Evolutionary conservation across 2,888 invertebrate genomes (phyloP).

Genomic region (Microplitis deprimator): DNA sequence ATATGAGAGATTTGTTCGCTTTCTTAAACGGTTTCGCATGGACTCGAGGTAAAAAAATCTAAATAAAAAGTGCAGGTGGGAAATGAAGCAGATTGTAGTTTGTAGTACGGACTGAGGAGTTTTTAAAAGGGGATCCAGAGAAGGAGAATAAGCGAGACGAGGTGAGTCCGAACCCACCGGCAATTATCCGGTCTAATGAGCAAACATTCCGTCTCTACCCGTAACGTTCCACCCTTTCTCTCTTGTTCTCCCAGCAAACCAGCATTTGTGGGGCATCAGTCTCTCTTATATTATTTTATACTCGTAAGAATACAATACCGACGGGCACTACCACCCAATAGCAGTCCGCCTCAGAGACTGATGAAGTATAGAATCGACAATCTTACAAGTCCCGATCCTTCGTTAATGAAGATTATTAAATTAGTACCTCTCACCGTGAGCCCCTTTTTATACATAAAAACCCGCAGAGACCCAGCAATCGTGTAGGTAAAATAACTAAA

Average conservation of each 20-base stretch:
- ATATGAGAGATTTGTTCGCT: too few relatives aligned
- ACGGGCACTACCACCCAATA: slow-evolving; percentile 20
- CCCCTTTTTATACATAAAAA: slow-evolving; percentile 21
- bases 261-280: slow-evolving; percentile 2
- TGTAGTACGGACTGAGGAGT: slow-evolving; percentile 37
- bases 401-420: slow-evolving; percentile 67
- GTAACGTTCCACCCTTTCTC: slow-evolving; percentile 41
- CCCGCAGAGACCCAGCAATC: neutral
- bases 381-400: slow-evolving; percentile 35
- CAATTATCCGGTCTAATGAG: slow-evolving; percentile 71
- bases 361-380: slow-evolving; percentile 35
- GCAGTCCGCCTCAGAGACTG: neutral
- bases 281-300: slow-evolving; percentile 18
- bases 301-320: neutral
- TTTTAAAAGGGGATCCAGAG: slow-evolving; percentile 53
- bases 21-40: too few relatives aligned
- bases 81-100: slow-evolving; percentile 6
- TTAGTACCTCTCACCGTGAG: slow-evolving; percentile 61
- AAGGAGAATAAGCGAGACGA: slow-evolving; percentile 55
- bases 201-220: slow-evolving; percentile 64
- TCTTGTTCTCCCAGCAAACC: slow-evolving; percentile 17
- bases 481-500: slow-evolving; percentile 10
- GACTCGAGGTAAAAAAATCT: too few relatives aligned
- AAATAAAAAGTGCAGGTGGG: slow-evolving; percentile 4
- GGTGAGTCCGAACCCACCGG: slow-evolving; percentile 63